Evolutionary conservation across 2,888 invertebrate genomes (phyloP), one percentile per base, ranked within the genome.

Genomic region (Caenorhabditis zanzibari): DNA sequence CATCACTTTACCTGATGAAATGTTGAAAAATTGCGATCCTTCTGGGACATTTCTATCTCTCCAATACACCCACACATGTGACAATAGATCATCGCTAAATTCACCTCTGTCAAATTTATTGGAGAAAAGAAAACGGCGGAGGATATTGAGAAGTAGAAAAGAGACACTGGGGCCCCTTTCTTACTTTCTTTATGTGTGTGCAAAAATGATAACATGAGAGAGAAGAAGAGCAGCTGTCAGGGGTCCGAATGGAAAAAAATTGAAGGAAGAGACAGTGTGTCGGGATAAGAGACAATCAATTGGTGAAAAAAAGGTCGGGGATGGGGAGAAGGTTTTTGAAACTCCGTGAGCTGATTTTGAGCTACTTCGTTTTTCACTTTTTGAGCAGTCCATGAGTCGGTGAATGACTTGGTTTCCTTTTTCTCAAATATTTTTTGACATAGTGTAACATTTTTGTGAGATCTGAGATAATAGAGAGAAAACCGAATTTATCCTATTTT

Each of bases 221-320:
- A 59, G 44, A 32, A 22, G 64, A 58, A 32, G 28, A 26, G 64
- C 58, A 52, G 66, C 76, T 59, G 68, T 61, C 58, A 32, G 47
- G 58, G 74, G 63, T 63, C 59, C 41, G 28, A 38, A 38, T 14
- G 14, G 41, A 54, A 28, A 58, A 24, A 49, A 14, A 32, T 2
- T 16, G 22, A 22, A 1, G 24, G 44, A 12, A 22, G 26, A 63
- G 59, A 71, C 41, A 71, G 44, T 28, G 6, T 35, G 16, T 9
- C 9, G 32, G 19, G 22, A 47, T 14, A 6, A 44, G 63, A 63
- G 63, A 54, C 44, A 32, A 9, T 22, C 9, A 22, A 44, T 41
- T 7, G 32, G 47, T n/a, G n/a, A n/a, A n/a, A n/a, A 63, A 71
- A 74, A 74, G 74, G 74, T 74, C 64, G n/a, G n/a, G n/a, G n/a